Base-by-base conservation (phyloP, 2,888 invertebrate genomes). In the Folsomia candida region DNA sequence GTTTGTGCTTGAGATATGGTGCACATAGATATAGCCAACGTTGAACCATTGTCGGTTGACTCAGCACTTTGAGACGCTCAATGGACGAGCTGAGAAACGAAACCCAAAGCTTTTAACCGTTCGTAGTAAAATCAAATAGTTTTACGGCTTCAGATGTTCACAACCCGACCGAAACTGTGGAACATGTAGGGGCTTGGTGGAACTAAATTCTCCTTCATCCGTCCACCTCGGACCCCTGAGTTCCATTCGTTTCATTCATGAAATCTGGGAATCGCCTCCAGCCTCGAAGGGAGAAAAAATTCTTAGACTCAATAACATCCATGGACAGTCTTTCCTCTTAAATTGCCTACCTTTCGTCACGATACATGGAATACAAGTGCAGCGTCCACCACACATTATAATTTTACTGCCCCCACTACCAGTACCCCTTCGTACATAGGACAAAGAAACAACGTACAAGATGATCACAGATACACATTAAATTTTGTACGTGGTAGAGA, bases 221-320 rank as follows among this genome's bases (percentile, higher is more conserved):
- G 22, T 54, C 20, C 54, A 18, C 4, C 22, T 22, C n/a, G 54
- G 54, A 4, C 47, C 54, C 20, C 54, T 54, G 54, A 54, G 54
- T 54, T 47, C n/a, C n/a, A n/a, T n/a, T n/a, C n/a, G n/a, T n/a
- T 78, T 78, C 78, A 78, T 78, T 78, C 75, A 78, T 76, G 72
- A 77, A 74, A 67, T 67, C 71, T 74, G 73, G 69, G 68, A 73
- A 74, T 71, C 69, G 69, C 73, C 78, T 74, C 60, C 58, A 69
- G 78, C 75, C 76, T 47, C 37, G 37, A 29, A 58, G 29, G 64
- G 65, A 27, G 28, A 47, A 60, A 37, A 60, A 57, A 51, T 58
- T 58, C 22, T 61, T 59, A 60, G 51, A 60, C 47, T 26, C 14
- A 37, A 37, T 37, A 37, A 37, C 37, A 37, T 9, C 37, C 37